Evolutionary conservation across 1,140 invertebrate species (phyloP).

Genomic region (Apis mellifera): Amel_HAv3.1 CM009931.2:17678501-17679000

Average conservation of each 20-base stretch:
- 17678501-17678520: slow-evolving; percentile 31
- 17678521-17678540: slow-evolving; percentile 28
- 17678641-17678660: neutral
- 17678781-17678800: no score
- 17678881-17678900: slow-evolving; percentile 24
- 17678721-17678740: neutral
- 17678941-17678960: slow-evolving; percentile 16
- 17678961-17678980: neutral
- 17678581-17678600: neutral
- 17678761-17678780: no score
- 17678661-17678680: no score
- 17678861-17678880: slow-evolving; percentile 21
- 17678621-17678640: no score
- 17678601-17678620: neutral
- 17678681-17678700: no score
- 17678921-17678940: slow-evolving; percentile 7
- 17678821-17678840: neutral
- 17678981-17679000: no score
- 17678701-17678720: no score
- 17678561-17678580: neutral
- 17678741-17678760: no score
- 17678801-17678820: neutral
- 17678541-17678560: slow-evolving; percentile 16
- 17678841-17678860: neutral
- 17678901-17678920: slow-evolving; percentile 26